A percentile compares a stretch with the other conserved stretches of the same genome.
phyloP scores from a whole-genome alignment of 2,113 vertebrate genomes.

The Nycticorax nycticorax region DNA sequence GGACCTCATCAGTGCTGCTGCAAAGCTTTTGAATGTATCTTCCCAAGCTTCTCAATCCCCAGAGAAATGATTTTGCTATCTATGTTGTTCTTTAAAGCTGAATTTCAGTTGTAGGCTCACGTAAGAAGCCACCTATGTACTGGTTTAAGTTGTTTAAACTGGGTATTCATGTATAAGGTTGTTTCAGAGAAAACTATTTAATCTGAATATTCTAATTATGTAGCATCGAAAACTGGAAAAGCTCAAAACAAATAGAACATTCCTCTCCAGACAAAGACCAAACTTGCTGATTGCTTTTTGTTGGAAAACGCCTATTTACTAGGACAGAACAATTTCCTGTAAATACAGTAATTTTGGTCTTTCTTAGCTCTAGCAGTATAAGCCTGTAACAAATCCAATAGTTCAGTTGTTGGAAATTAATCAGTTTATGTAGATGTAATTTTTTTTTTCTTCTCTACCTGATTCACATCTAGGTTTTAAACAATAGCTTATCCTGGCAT shows the following conservation, averaged over 20 bases:
- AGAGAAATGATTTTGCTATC: not conserved
- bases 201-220: not conserved
- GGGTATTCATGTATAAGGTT: rapidly evolving
- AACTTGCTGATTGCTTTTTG: not conserved
- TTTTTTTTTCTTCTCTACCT: not conserved
- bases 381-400: not conserved
- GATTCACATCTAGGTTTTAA: not conserved
- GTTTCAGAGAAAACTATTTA: not conserved
- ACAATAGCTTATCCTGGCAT: not conserved
- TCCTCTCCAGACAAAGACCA: not conserved
- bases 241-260: not conserved
- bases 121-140: not conserved
- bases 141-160: not conserved
- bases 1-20: not conserved
- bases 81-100: not conserved
- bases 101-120: not conserved
- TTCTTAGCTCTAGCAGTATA: not conserved
- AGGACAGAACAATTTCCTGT: not conserved
- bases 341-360: rapidly evolving
- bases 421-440: not conserved
- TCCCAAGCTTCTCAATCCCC: not conserved
- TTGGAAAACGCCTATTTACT: not conserved
- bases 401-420: not conserved
- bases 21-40: not conserved
- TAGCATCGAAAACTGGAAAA: not conserved